Base-by-base conservation (phyloP, 2,113 vertebrate genomes). In the Chloroceryle aenea region DNA sequence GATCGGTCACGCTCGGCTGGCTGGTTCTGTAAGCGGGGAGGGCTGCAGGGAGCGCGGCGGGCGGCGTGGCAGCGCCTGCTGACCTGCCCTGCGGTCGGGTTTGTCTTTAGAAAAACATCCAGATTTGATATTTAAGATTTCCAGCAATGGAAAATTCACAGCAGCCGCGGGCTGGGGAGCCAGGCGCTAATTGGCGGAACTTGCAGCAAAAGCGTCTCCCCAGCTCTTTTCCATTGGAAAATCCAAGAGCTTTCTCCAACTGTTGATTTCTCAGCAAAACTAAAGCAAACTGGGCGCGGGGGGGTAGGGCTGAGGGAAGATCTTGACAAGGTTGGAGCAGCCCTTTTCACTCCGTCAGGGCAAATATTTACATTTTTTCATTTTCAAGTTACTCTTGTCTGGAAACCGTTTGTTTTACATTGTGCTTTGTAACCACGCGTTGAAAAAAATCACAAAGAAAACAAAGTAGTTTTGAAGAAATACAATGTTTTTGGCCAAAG, bases 181-280 rank as follows among this genome's bases (percentile, higher is more conserved):
- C 93, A 95, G 89, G 91, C 45, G 2, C 61, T 91, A 64, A 95
- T 48, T 85, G 92, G 91, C 34, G 73, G 95, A 97, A 96, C 93
- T 89, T 74, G 91, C 48, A 78, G 81, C 20, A 87, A 84, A 85
- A 74, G 80, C 7, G 1, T 93, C 69, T 64, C 52, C 93, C 76
- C 93, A 82, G 86, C 80, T 91, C 95, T 91, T 96, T 97, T 96
- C 93, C 94, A 96, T 59, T 72, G 93, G 93, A 97, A 95, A 94
- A 95, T 95, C 87, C 94, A 92, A 87, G 61, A 56, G 47, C 66
- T 75, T 92, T 67, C 80, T 89, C 93, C 90, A 91, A n/a, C 77
- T 94, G 83, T 95, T 97, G 93, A 91, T 96, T 89, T 75, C 84
- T 97, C 61, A 29, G 67, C 23, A 94, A 84, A 93, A 74, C 56